Base-by-base conservation (phyloP, 1,140 invertebrate species). In the Paralvinella palmiformis region DNA sequence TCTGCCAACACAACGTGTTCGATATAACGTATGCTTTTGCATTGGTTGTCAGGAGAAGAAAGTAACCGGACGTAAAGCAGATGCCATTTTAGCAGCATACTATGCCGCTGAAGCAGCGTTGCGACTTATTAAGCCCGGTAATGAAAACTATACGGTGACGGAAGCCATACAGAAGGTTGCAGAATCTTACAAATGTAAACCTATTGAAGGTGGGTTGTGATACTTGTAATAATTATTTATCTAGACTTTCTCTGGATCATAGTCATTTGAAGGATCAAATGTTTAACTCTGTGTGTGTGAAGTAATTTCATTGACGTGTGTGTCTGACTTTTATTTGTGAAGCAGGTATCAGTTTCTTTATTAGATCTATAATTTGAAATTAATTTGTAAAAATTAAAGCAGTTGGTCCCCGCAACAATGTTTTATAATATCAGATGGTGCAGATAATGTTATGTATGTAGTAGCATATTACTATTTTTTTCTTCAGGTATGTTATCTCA, bases 151-250 rank as follows among this genome's bases (percentile, higher is more conserved):
- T 77, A 86, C 88, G 63, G 89, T 98, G 62, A 98, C 96, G 58
- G 90, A 93, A 74, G 88, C 88, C 45, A 91, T 99, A 56, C 91
- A 94, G 79, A 96, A 96, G 83, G 88, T 96, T 65, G 89, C 91
- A 66, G 89, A 92, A 72, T 85, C 88, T 31, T 99, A 87, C 81
- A 91, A 94, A 70, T 98, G 95, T 81, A 99, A 97, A 82, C 95
- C 96, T 27, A 89, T 99, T 62, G 96, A 99, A 83, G 94, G 80
- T n/a, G n/a, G n/a, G n/a, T n/a, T n/a, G n/a, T n/a, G n/a, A n/a
- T n/a, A n/a, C n/a, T n/a, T n/a, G n/a, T n/a, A n/a, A n/a, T n/a
- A n/a, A n/a, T n/a, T n/a, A n/a, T n/a, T n/a, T n/a, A n/a, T n/a
- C n/a, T n/a, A n/a, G n/a, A n/a, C n/a, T n/a, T n/a, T n/a, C n/a